Base-by-base conservation (phyloP, 2,113 vertebrate genomes). In the Piprites chloris region DNA sequence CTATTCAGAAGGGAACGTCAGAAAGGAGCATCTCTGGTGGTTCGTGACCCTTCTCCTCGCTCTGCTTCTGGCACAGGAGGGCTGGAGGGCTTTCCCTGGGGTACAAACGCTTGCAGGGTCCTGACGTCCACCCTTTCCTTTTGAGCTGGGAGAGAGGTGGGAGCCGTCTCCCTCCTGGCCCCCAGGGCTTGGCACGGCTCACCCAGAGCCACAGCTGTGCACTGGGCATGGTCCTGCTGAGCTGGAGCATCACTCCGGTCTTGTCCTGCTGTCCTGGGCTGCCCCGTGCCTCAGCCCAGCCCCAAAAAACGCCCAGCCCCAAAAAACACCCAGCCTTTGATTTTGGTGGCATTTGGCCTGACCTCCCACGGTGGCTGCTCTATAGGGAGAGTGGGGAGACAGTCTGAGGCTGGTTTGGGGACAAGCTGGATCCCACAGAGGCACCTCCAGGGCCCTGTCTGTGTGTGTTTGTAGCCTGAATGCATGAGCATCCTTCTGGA, bases 401-500 rank as follows among this genome's bases (percentile, higher is more conserved):
- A 59, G 33, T 44, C 28, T 81, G 76, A 41, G 61, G 52, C 20
- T 1, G 19, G 15, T n/a, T 17, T 62, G 24, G 62, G 58, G 78
- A 6, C 68, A 23, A 50, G 3, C 39, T 50, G 81, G 55, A 92
- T 76, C 74, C 74, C 72, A 61, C 47, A 76, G 69, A 66, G 18
- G 50, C 44, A 75, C 16, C 41, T 32, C 46, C 78, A 63, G 4
- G 1, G 62, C 30, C 67, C 75, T 3, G 12, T 61, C 30, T 72
- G 49, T 65, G 52, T 77, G 61, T 78, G 68, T 88, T 50, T 89
- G 46, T 42, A 96, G 89, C 76, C 78, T 58, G 88, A 92, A 82
- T 37, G 42, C 72, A 77, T 69, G 82, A 93, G 85, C 93, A 78
- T 93, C 89, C 74, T 96, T 94, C 94, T 96, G 94, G 93, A 97